Evolutionary conservation across 2,113 vertebrate species (phyloP).

Genomic region (Setophaga kirtlandii): DNA sequence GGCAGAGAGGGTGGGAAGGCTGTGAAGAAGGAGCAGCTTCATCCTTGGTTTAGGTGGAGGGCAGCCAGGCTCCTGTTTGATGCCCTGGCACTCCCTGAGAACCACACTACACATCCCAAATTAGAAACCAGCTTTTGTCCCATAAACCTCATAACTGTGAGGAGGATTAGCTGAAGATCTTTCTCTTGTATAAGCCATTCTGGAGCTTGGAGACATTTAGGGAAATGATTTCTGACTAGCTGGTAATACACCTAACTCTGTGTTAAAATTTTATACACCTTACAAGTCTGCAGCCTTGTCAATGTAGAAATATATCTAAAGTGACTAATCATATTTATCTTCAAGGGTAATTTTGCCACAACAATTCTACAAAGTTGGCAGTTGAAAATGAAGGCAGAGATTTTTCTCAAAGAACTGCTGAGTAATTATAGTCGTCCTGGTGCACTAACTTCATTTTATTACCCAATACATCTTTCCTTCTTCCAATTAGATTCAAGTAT

Average conservation of each 20-base stretch:
- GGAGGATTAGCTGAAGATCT: background rate
- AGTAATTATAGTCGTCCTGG: background rate
- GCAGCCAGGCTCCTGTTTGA: background rate
- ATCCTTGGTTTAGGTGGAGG: background rate
- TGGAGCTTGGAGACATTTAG: background rate
- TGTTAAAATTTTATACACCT: background rate
- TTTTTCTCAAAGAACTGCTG: background rate
- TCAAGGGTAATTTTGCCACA: background rate
- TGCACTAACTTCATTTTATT: background rate
- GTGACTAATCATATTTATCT: background rate
- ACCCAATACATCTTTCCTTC: background rate
- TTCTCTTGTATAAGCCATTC: background rate
- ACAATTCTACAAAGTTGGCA: background rate
- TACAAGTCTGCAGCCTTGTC: background rate
- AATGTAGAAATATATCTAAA: background rate
- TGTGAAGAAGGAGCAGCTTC: background rate
- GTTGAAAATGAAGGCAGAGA: background rate
- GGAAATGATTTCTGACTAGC: background rate
- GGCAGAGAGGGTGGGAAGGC: background rate
- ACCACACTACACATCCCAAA: accelerated
- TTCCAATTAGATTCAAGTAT: background rate
- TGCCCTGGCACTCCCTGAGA: background rate
- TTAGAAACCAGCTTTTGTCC: background rate
- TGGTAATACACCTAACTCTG: background rate
- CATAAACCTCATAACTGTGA: background rate